Base-by-base conservation (phyloP, 2,888 invertebrate genomes). In the Aspidiotus rigidus region DNA sequence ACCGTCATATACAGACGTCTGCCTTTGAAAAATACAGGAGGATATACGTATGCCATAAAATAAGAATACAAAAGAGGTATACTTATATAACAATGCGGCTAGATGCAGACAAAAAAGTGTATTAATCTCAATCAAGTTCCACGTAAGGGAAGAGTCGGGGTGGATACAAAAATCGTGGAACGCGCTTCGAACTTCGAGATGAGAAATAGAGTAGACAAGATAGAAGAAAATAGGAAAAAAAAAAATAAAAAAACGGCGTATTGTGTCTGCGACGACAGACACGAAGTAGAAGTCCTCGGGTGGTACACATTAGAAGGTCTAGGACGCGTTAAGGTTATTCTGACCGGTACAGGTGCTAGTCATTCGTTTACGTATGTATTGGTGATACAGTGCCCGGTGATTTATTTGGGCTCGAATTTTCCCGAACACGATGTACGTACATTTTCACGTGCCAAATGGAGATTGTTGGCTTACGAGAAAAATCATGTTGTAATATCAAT, bases 241-340 rank as follows among this genome's bases (percentile, higher is more conserved):
- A 49, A 49, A 44, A 44, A 44, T 10, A 44, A 11, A 10, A 44
- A 49, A 49, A 49, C 10, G 11, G 49, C n/a, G 49, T 49, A 49
- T 49, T 11, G 11, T 11, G 11, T n/a, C 49, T 11, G n/a, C 49
- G 49, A 49, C 49, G 49, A 13, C 49, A 13, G 49, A 11, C 11
- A 49, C 49, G 49, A n/a, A 49, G 49, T 11, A 49, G 49, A 49
- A 49, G 49, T 13, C 49, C n/a, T 49, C 49, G 49, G 49, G 49
- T 49, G 49, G 49, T 13, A n/a, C 11, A 49, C 10, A 13, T 11
- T 49, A 49, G 49, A 49, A 49, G 49, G 49, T 49, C 49, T 49
- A 49, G 49, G 49, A 49, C 49, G 49, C n/a, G 49, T n/a, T 49
- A 49, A 49, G 49, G 49, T 49, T 49, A 49, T 49, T 49, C 11